These are phyloP conservation scores for Tangara arthus DNA, from an alignment of 2,797 vertebrate species.

Conservation along the genomic window DNA sequence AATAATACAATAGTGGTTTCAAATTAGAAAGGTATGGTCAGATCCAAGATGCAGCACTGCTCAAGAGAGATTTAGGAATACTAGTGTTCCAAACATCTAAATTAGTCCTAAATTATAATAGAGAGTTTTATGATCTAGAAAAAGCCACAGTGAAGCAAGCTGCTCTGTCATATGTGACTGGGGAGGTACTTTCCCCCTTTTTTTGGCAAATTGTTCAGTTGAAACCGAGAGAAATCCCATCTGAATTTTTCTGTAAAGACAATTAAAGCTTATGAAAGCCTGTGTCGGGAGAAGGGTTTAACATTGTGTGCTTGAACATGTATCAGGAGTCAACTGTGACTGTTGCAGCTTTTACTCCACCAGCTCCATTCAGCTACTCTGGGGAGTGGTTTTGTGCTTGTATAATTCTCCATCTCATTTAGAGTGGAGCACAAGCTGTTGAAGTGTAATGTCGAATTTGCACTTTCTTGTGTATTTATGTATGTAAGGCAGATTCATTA, in stretches of 20 bases:
- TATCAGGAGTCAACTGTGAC: neutral
- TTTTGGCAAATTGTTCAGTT: neutral
- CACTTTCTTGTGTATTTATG: neutral
- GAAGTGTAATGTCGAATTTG: neutral
- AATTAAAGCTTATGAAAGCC: neutral
- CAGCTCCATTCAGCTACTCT: neutral
- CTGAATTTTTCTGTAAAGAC: neutral
- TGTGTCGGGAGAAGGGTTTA: neutral
- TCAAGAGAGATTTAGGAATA: neutral
- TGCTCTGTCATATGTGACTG: neutral
- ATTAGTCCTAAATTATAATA: neutral
- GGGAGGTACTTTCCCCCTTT: neutral
- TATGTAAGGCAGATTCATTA: neutral
- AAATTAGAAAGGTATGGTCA: neutral
- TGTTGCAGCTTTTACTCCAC: neutral
- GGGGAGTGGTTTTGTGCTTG: slow-evolving; percentile 6
- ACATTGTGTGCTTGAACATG: neutral
- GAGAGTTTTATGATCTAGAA: neutral
- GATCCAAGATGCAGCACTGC: neutral
- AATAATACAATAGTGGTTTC: neutral
- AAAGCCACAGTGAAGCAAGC: neutral
- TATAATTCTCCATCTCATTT: slow-evolving; percentile 10
- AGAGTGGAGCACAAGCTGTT: neutral
- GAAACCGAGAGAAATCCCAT: neutral
- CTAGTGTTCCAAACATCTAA: neutral